Conservation (phyloP, 2,113 vertebrate genomes). For the Marcusenius ussheri region DNA sequence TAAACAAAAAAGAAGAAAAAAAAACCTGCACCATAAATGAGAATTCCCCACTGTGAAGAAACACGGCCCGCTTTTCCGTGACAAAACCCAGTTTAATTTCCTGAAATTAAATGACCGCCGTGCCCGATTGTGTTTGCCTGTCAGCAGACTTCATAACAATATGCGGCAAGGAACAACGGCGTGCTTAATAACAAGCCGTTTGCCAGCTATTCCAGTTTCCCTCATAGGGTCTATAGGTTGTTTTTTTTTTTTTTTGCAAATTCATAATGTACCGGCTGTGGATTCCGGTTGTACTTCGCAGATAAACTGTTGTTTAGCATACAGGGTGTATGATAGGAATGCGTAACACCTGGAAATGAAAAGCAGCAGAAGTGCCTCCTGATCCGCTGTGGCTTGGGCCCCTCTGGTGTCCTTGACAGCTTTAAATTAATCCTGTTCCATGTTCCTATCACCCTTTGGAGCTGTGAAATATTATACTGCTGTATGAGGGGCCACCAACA, state of each 20-base stretch:
- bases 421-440: constrained; percentile 13
- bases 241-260: background rate
- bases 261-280: background rate
- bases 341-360: constrained; percentile 3
- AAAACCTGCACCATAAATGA: background rate
- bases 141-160: background rate
- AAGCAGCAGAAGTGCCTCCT: background rate
- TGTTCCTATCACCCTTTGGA: constrained; percentile 4
- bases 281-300: background rate
- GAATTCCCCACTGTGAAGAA: background rate
- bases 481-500: constrained; percentile 4
- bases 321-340: background rate
- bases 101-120: background rate
- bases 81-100: background rate
- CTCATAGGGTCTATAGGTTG: background rate
- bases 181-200: background rate
- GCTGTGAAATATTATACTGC: constrained; percentile 14
- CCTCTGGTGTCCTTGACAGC: background rate
- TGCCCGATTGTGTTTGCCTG: background rate
- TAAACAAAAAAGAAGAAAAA: background rate
- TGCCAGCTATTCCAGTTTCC: background rate
- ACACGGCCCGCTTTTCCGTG: background rate
- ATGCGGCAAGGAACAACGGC: background rate
- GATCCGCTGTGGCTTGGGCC: background rate
- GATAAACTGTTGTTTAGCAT: constrained; percentile 10